These are phyloP conservation scores for Acleris cristana DNA, from an alignment of 2,888 invertebrate genomes.

Conservation along the genomic window DNA sequence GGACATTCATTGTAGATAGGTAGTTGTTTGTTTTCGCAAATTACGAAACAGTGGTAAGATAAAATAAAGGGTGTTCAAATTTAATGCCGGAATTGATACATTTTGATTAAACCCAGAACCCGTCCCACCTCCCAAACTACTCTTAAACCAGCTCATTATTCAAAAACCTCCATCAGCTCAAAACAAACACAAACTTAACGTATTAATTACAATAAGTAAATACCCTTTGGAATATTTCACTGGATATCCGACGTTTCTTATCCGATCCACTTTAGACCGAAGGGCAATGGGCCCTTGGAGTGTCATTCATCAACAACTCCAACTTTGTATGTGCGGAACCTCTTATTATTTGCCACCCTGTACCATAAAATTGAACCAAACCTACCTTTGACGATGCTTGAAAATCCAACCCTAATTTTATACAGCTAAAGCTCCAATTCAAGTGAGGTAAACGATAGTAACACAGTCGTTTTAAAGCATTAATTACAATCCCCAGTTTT, in stretches of 20 bases:
- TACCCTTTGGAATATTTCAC: constrained; percentile 73
- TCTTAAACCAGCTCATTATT: constrained; percentile 23
- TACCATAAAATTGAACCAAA: constrained; percentile 81
- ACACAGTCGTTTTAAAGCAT: constrained; percentile 76
- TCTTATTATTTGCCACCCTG: constrained; percentile 80
- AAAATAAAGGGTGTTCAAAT: neutral
- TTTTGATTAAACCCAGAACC: neutral
- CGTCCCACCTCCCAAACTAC: constrained; percentile 17
- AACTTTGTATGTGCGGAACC: constrained; percentile 79
- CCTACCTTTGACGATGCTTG: constrained; percentile 47
- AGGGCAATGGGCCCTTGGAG: constrained; percentile 83
- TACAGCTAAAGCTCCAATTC: constrained; percentile 47
- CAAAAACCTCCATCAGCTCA: constrained; percentile 36
- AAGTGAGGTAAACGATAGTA: constrained; percentile 43
- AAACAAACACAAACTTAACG: constrained; percentile 42
- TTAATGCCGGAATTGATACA: neutral
- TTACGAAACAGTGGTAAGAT: too few relatives aligned
- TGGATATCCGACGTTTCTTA: constrained; percentile 80
- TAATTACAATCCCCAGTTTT: constrained; percentile 80
- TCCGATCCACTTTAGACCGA: constrained; percentile 81
- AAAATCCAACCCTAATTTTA: constrained; percentile 47
- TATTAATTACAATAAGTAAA: constrained; percentile 45
- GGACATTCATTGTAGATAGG: too few relatives aligned
- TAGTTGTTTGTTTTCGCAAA: too few relatives aligned
- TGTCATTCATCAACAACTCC: constrained; percentile 82